These are phyloP conservation scores for Prinia subflava DNA, from an alignment of 2,113 vertebrate species.

Conservation along the genomic window DNA sequence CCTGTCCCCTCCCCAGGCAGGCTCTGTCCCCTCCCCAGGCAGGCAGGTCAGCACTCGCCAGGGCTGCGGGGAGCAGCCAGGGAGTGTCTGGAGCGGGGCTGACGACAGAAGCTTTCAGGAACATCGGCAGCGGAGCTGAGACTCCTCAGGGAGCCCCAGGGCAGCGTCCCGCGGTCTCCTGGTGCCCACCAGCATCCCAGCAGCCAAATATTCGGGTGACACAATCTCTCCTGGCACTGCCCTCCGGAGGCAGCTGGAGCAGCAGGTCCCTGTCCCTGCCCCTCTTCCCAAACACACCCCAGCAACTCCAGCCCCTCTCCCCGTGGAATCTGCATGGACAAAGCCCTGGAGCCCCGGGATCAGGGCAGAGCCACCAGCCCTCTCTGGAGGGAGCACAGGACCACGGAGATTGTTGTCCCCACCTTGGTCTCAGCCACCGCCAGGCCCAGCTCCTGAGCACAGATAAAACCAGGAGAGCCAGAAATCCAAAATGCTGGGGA, in stretches of 20 bases:
- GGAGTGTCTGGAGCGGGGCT: not conserved
- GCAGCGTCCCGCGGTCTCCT: rapidly evolving
- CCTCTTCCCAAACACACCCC: not conserved
- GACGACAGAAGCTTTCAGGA: not conserved
- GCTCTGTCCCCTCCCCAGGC: not conserved
- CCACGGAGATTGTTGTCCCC: rapidly evolving
- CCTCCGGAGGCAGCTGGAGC: not conserved
- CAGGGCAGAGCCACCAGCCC: not conserved
- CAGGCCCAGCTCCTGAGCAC: not conserved
- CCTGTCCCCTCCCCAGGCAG: not conserved
- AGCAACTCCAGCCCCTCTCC: not conserved
- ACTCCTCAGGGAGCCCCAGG: not conserved
- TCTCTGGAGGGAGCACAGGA: not conserved
- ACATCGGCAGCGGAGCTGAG: rapidly evolving
- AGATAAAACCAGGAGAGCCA: not conserved
- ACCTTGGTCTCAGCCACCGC: not conserved
- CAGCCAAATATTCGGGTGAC: rapidly evolving
- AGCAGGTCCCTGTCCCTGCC: not conserved
- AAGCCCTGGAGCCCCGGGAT: rapidly evolving
- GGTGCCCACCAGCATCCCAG: not conserved
- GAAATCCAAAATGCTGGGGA: not conserved
- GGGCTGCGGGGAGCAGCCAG: not conserved
- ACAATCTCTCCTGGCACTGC: not conserved
- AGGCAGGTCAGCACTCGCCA: rapidly evolving
- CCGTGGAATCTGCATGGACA: rapidly evolving